Evolutionary conservation across 2,797 vertebrate genomes (phyloP), one percentile per base, ranked within the genome.

Genomic region (Argyrosomus regius): DNA sequence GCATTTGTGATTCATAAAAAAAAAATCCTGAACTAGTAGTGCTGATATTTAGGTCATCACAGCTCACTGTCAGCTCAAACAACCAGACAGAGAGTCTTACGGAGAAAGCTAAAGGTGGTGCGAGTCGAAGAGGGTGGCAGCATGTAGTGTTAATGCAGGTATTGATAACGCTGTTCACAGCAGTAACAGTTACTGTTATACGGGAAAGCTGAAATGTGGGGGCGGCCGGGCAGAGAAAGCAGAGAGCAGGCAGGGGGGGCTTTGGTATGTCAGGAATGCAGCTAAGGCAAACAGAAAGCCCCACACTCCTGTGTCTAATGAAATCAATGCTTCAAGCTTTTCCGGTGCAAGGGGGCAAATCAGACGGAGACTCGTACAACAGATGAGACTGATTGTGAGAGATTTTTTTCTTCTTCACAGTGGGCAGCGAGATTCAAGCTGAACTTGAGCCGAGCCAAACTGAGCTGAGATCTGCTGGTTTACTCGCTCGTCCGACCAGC

Each of bases 281-380:
- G 92, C 89, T 76, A 95, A 94, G 93, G 91, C 95, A 96, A 96
- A 96, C 93, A 94, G 87, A 92, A 91, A 94, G 81, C 80, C 80
- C 91, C 84, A 85, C 92, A 93, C 93, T 93, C 82, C 87, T 93
- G 91, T 85, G 79, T 91, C 89, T 94, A 94, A 95, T 95, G 92
- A 95, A 95, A 95, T 93, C 92, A 93, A 90, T 91, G 91, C 90
- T 86, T 78, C 66, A 58, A 88, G 85, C 88, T 85, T 92, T 92
- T 93, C 87, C 89, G 86, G 88, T 87, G 76, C 66, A 77, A 86
- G 69, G 85, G 64, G 82, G 80, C 80, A 87, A 91, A 92, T 85
- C 89, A 85, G 69, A 86, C 77, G 53, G 57, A 72, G 64, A 52
- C 68, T 84, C 79, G 54, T 89, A 85, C 75, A 65, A 75, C 81